phyloP scores from a whole-genome alignment of 2,113 vertebrate species.

The Trachemys scripta region DNA sequence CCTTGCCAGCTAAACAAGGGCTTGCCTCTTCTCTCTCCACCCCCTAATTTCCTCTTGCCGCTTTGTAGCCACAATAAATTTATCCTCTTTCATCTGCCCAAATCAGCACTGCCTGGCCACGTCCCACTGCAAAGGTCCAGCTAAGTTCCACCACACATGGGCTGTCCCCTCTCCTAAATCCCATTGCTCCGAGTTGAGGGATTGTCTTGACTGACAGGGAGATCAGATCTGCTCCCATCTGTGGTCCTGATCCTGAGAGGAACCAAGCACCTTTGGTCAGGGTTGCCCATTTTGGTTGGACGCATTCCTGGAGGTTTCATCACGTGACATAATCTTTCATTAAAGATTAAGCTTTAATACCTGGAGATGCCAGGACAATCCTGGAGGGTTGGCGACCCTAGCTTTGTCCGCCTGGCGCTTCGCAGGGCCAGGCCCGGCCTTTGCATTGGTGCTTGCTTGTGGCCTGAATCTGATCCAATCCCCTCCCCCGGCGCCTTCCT shows the following conservation, averaged over 20 bases:
- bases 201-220: background rate
- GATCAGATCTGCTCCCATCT: background rate
- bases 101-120: background rate
- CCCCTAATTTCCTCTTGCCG: too few species aligned
- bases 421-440: background rate
- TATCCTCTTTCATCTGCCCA: accelerated
- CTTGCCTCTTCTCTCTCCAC: background rate
- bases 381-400: background rate
- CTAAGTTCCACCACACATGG: background rate
- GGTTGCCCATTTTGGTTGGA: too few species aligned
- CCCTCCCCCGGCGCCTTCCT: background rate
- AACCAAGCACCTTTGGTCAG: background rate
- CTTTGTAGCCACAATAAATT: background rate
- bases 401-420: background rate
- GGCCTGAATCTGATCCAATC: background rate
- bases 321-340: too few species aligned
- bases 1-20: background rate
- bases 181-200: background rate
- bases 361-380: background rate
- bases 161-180: background rate
- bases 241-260: background rate
- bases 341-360: too few species aligned
- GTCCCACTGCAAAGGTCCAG: accelerated
- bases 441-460: background rate
- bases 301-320: too few species aligned